These are phyloP conservation scores for Conchocele bisecta DNA, from an alignment of 2,888 invertebrate species.

Conservation along the genomic window DNA sequence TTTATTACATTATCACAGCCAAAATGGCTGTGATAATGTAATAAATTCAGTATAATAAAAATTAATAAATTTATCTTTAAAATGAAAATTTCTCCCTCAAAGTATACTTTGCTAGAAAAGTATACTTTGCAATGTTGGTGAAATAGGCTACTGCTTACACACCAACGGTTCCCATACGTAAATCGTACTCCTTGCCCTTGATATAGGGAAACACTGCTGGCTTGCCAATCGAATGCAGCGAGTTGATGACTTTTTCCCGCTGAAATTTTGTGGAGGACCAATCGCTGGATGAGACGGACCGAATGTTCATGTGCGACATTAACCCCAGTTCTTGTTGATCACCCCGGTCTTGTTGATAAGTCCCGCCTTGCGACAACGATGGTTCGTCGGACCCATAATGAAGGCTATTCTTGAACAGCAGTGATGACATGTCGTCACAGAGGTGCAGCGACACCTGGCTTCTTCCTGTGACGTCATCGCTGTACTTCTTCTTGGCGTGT, in stretches of 20 bases:
- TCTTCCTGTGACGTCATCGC: conserved; percentile 64
- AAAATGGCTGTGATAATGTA: too few relatives aligned
- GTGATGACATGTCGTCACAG: conserved; percentile 73
- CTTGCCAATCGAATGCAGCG: conserved; percentile 62
- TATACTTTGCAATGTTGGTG: too few relatives aligned
- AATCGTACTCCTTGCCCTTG: conserved; percentile 61
- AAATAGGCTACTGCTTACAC: too few relatives aligned
- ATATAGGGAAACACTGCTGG: conserved; percentile 65
- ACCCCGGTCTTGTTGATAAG: conserved; percentile 9
- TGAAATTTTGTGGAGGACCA: conserved; percentile 64
- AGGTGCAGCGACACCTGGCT: conserved; percentile 75
- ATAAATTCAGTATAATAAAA: too few relatives aligned
- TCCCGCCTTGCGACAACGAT: conserved; percentile 14
- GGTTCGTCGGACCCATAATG: conserved; percentile 41
- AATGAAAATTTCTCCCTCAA: too few relatives aligned
- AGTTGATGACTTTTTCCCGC: conserved; percentile 62
- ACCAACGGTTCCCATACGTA: conserved; percentile 60
- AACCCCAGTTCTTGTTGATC: conserved; percentile 29
- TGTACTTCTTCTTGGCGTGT: conserved; percentile 75
- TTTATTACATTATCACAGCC: too few relatives aligned
- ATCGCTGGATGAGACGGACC: conserved; percentile 51
- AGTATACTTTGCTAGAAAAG: too few relatives aligned
- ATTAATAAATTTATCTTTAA: too few relatives aligned
- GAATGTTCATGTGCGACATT: conserved; percentile 39
- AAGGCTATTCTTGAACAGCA: conserved; percentile 70